Conservation (phyloP, 2,113 vertebrate species). For the Athene cunicularia region DNA sequence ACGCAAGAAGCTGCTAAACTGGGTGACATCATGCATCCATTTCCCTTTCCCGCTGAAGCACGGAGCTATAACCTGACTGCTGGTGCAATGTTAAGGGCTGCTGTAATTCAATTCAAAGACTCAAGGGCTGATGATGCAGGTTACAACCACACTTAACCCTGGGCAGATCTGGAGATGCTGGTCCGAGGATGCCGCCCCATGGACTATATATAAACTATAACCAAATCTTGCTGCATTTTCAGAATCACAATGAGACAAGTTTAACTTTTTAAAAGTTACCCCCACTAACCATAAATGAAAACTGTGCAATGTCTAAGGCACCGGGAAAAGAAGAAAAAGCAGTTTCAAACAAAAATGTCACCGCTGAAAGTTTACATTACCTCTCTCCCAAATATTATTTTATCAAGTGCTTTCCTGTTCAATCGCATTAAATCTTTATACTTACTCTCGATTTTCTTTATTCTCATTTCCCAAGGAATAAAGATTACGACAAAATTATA, state of each 20-base stretch:
- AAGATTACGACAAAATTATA: slow-evolving; percentile 93
- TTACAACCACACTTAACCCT: neutral
- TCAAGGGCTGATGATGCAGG: neutral
- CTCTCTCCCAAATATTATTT: neutral
- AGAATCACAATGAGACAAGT: neutral
- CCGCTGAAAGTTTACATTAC: neutral
- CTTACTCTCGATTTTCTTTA: slow-evolving; percentile 99
- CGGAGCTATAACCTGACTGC: neutral
- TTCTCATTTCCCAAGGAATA: slow-evolving; percentile 97
- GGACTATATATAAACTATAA: neutral
- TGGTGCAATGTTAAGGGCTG: neutral
- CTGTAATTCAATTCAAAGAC: neutral
- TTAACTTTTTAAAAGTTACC: neutral
- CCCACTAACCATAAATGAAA: neutral
- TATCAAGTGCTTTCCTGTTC: neutral
- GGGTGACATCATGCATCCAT: neutral
- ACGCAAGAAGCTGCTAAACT: neutral
- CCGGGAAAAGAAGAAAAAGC: neutral
- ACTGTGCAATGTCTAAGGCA: neutral
- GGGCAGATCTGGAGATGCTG: neutral
- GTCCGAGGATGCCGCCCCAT: neutral
- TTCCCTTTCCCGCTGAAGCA: neutral
- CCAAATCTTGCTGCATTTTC: neutral
- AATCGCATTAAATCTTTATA: neutral
- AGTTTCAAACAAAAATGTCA: neutral